phyloP scores from a whole-genome alignment of 2,113 vertebrate species.

The Callipepla californica region DNA sequence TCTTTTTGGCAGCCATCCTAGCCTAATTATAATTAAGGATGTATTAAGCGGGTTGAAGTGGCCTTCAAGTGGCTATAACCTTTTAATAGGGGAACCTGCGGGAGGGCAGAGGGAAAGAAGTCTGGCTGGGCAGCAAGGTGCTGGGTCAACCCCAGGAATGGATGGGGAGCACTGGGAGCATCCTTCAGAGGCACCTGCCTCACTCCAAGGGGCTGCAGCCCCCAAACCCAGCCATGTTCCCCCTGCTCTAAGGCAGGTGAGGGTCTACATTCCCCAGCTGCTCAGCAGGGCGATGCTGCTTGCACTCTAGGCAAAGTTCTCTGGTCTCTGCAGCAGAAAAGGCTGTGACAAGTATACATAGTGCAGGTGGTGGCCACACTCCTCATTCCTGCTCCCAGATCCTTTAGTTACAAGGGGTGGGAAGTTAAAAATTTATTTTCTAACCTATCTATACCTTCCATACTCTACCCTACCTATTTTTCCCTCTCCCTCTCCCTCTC shows the following conservation, averaged over 20 bases:
- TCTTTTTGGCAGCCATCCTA: slow-evolving; percentile 42
- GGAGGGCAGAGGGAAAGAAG: fast-evolving
- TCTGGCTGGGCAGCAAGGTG: fast-evolving
- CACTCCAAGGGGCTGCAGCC: fast-evolving
- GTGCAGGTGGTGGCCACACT: background rate
- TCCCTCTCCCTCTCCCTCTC: too few species aligned
- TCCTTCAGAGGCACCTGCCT: background rate
- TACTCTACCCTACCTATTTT: too few species aligned
- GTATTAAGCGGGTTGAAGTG: slow-evolving; percentile 57
- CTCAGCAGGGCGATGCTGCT: background rate
- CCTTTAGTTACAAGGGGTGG: background rate
- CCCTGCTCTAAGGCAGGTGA: background rate
- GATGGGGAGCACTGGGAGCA: background rate
- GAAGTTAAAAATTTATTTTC: background rate
- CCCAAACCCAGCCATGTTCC: background rate
- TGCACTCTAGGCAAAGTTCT: fast-evolving
- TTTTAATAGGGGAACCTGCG: background rate
- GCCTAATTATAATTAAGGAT: slow-evolving; percentile 51
- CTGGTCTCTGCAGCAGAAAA: fast-evolving
- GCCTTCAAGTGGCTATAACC: slow-evolving; percentile 46
- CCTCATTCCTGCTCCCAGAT: background rate
- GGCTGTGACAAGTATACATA: background rate
- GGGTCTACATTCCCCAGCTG: fast-evolving
- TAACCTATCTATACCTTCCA: background rate
- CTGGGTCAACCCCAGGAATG: fast-evolving